Conservation (phyloP, 2,888 invertebrate genomes). For the Hirtodrosophila histrioides region DNA sequence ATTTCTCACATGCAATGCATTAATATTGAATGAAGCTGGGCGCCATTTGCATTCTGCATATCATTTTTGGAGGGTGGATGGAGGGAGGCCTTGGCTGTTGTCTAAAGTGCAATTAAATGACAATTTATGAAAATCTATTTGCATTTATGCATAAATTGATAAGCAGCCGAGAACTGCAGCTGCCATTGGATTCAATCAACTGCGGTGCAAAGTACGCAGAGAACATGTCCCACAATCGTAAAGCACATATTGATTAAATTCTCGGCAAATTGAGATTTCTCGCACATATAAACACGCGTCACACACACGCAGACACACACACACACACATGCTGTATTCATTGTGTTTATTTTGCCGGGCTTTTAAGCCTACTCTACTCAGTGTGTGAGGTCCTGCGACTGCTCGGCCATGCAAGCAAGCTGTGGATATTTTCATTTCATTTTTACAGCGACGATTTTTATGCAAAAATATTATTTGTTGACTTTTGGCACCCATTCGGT, state of each 20-base stretch:
- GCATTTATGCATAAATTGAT: conserved; percentile 75
- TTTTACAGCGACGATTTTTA: conserved; percentile 65
- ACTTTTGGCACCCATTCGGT: conserved; percentile 67
- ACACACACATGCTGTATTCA: conserved; percentile 7
- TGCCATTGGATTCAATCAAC: conserved; percentile 11
- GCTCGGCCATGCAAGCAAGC: background rate
- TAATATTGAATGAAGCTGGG: conserved; percentile 46
- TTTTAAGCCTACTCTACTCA: conserved; percentile 43
- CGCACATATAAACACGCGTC: conserved; percentile 11
- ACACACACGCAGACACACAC: conserved; percentile 7
- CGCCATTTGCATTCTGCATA: conserved; percentile 68
- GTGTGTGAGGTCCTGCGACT: conserved; percentile 4
- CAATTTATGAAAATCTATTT: conserved; percentile 77
- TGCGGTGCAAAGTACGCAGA: conserved; percentile 23
- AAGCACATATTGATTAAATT: conserved; percentile 69
- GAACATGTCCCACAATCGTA: conserved; percentile 34
- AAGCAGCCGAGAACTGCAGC: conserved; percentile 44
- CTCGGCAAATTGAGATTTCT: conserved; percentile 69
- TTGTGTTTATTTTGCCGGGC: conserved; percentile 38
- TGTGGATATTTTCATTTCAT: conserved; percentile 71
- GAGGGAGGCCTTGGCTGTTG: background rate
- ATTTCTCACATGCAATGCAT: conserved; percentile 22
- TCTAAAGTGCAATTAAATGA: conserved; percentile 74
- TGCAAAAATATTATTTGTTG: conserved; percentile 78
- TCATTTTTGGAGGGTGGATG: conserved; percentile 57